phyloP scores from a whole-genome alignment of 2,888 invertebrate genomes.

The Euplagia quadripunctaria region DNA sequence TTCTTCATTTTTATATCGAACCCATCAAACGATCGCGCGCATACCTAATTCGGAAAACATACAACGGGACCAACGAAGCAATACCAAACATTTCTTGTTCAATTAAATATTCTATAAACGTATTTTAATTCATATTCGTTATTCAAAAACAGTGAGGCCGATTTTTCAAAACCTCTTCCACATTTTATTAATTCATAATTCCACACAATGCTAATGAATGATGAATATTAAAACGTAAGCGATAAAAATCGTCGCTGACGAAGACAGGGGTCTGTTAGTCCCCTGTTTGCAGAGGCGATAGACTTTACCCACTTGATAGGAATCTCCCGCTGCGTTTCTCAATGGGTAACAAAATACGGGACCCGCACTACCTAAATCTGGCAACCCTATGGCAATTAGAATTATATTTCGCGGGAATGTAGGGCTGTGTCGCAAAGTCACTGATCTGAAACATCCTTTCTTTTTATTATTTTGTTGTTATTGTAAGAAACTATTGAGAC shows the following conservation, averaged over 20 bases:
- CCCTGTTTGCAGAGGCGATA: slow-evolving; percentile 65
- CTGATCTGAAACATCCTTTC: slow-evolving; percentile 38
- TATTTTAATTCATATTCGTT: neutral
- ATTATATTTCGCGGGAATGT: slow-evolving; percentile 59
- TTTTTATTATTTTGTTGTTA: slow-evolving; percentile 2
- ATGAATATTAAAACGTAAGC: slow-evolving; percentile 76
- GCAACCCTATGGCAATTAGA: slow-evolving; percentile 61
- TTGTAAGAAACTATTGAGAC: neutral
- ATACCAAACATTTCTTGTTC: neutral
- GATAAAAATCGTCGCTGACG: slow-evolving; percentile 76
- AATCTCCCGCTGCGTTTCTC: slow-evolving; percentile 64
- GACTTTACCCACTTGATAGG: slow-evolving; percentile 67
- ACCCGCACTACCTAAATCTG: slow-evolving; percentile 65
- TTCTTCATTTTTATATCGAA: neutral
- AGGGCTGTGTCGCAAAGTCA: slow-evolving; percentile 43
- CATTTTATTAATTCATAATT: slow-evolving; percentile 42
- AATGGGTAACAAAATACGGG: slow-evolving; percentile 64
- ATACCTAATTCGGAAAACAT: neutral
- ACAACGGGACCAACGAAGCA: neutral
- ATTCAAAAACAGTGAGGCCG: neutral
- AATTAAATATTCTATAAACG: neutral
- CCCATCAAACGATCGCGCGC: neutral
- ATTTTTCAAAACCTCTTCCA: slow-evolving; percentile 12
- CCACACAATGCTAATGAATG: slow-evolving; percentile 71
- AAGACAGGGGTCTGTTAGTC: slow-evolving; percentile 49